A percentile compares a stretch with the other conserved stretches of the same genome.
These are phyloP conservation scores for Tenrec ecaudatus DNA, from an alignment of 2,113 vertebrate genomes.

Conservation along the genomic window DNA sequence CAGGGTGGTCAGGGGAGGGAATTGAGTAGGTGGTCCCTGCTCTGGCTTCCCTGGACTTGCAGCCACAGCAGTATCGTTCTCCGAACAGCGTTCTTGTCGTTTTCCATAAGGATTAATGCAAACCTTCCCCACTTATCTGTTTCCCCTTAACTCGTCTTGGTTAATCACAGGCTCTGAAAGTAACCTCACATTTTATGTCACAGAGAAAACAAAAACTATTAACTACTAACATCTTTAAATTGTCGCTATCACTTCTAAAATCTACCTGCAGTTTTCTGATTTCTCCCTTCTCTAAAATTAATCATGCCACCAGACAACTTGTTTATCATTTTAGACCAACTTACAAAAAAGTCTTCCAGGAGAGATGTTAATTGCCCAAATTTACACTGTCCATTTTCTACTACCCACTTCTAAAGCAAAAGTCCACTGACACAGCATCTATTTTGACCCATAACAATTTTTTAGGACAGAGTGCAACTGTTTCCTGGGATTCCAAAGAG, in stretches of 20 bases:
- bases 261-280: background rate
- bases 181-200: background rate
- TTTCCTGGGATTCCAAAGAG: too few species aligned
- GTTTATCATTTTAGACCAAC: background rate
- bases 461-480: too few species aligned
- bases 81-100: too few species aligned
- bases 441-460: too few species aligned
- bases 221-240: background rate
- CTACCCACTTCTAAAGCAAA: too few species aligned
- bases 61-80: too few species aligned
- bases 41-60: background rate
- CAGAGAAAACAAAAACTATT: background rate
- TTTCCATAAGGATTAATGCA: too few species aligned
- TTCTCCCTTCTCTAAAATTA: background rate
- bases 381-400: background rate
- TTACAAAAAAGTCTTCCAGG: background rate
- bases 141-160: too few species aligned
- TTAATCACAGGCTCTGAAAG: background rate
- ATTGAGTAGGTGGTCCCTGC: background rate
- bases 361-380: background rate
- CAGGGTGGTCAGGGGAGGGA: background rate
- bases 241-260: background rate
- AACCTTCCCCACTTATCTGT: too few species aligned
- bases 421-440: too few species aligned
- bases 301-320: too few species aligned